phyloP scores from a whole-genome alignment of 2,113 vertebrate species.

The Vimba vimba region DNA sequence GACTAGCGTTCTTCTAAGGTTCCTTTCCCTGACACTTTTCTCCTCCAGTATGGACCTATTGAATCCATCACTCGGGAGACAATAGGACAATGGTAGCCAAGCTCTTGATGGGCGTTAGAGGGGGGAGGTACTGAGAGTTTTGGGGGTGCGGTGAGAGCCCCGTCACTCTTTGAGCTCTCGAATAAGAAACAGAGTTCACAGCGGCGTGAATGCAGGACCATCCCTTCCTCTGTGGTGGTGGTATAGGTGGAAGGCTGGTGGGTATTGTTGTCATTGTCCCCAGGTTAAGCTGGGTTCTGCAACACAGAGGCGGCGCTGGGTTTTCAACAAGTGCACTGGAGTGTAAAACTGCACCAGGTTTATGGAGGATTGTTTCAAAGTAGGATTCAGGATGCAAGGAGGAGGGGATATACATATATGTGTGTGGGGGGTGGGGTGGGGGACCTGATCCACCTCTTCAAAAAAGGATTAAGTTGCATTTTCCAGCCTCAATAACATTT shows the following conservation, averaged over 20 bases:
- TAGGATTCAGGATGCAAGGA: slow-evolving; percentile 59
- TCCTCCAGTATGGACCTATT: slow-evolving; percentile 58
- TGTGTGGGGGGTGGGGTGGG: neutral
- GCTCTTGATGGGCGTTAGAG: slow-evolving; percentile 47
- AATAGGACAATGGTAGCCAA: slow-evolving; percentile 69
- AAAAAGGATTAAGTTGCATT: slow-evolving; percentile 37
- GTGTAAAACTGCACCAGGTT: slow-evolving; percentile 70
- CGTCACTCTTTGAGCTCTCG: slow-evolving; percentile 69
- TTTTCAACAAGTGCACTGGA: slow-evolving; percentile 75
- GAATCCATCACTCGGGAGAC: slow-evolving; percentile 73
- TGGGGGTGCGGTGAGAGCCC: slow-evolving; percentile 68
- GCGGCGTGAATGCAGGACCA: slow-evolving; percentile 68
- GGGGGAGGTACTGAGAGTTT: slow-evolving; percentile 34
- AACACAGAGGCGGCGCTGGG: slow-evolving; percentile 65
- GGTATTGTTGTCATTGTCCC: slow-evolving; percentile 66
- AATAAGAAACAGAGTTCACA: slow-evolving; percentile 70
- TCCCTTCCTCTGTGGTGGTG: slow-evolving; percentile 66
- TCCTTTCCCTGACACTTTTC: slow-evolving; percentile 60
- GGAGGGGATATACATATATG: slow-evolving; percentile 38
- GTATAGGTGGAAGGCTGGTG: slow-evolving; percentile 67
- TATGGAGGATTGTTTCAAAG: slow-evolving; percentile 62
- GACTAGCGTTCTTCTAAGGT: slow-evolving; percentile 55
- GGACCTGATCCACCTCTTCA: slow-evolving; percentile 23
- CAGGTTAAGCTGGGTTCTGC: slow-evolving; percentile 63
- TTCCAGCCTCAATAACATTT: slow-evolving; percentile 20